Conservation (phyloP, 2,113 vertebrate species). For the Campylomormyrus numenius region DNA sequence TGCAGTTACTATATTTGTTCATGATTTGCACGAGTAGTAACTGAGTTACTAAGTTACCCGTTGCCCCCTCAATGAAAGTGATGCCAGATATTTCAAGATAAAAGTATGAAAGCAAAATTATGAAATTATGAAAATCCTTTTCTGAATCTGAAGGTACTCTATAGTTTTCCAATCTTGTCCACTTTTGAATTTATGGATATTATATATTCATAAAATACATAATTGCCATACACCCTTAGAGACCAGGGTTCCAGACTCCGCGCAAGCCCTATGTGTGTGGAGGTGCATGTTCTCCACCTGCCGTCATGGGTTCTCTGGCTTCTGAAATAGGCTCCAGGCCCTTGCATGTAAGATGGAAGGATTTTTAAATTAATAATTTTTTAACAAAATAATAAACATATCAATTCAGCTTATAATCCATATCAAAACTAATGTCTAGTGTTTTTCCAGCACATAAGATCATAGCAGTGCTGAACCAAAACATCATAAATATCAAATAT, state of each 20-base stretch:
- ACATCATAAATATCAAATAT: neutral
- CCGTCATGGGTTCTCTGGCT: neutral
- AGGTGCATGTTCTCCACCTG: neutral
- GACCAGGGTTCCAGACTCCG: no score
- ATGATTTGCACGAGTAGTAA: neutral
- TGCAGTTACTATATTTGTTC: neutral
- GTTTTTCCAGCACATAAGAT: neutral
- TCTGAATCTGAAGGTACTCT: neutral
- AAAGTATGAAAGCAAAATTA: neutral
- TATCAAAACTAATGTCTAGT: neutral
- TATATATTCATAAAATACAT: no score
- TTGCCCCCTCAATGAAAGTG: neutral
- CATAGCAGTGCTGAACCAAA: neutral
- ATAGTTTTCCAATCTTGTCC: neutral
- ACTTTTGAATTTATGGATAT: neutral
- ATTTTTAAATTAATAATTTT: neutral
- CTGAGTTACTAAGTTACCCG: neutral
- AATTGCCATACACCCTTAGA: no score
- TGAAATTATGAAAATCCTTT: neutral
- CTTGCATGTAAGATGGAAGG: neutral
- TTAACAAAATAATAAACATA: neutral
- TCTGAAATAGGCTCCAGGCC: neutral
- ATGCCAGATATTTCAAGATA: neutral
- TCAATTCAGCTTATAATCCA: neutral
- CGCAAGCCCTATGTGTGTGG: neutral